Conservation (phyloP, 1,140 invertebrate genomes). For the Ostrea denselamellosa region DNA sequence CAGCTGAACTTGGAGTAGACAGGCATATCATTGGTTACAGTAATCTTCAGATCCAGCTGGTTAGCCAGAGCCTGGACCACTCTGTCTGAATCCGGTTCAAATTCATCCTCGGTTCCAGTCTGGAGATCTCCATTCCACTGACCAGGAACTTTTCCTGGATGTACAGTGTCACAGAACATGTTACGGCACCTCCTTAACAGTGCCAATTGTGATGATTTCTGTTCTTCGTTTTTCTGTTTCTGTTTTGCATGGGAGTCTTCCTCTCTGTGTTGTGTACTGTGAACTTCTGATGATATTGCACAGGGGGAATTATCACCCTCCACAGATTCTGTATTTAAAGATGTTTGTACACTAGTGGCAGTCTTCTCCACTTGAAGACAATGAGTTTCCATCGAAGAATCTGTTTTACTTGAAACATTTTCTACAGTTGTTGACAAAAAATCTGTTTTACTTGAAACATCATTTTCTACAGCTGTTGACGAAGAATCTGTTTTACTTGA, state of each 20-base stretch:
- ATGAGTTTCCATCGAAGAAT: not conserved
- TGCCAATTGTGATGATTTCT: not conserved
- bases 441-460: not conserved
- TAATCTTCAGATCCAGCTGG: slow-evolving; percentile 35
- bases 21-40: slow-evolving; percentile 36
- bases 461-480: not conserved
- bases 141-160: not conserved
- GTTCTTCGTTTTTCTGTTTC: not conserved
- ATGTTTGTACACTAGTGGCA: not conserved
- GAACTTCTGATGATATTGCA: not conserved
- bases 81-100: slow-evolving; percentile 33
- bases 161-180: not conserved
- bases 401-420: not conserved
- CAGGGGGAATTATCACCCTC: not conserved
- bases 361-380: not conserved
- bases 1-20: not conserved
- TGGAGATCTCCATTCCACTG: not conserved
- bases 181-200: not conserved
- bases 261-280: not conserved
- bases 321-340: not conserved
- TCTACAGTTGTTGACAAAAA: not conserved
- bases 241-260: not conserved
- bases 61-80: not conserved
- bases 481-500: not conserved
- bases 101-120: not conserved